These are phyloP conservation scores for Aldabrachelys gigantea DNA, from an alignment of 2,113 vertebrate species.

Conservation along the genomic window DNA sequence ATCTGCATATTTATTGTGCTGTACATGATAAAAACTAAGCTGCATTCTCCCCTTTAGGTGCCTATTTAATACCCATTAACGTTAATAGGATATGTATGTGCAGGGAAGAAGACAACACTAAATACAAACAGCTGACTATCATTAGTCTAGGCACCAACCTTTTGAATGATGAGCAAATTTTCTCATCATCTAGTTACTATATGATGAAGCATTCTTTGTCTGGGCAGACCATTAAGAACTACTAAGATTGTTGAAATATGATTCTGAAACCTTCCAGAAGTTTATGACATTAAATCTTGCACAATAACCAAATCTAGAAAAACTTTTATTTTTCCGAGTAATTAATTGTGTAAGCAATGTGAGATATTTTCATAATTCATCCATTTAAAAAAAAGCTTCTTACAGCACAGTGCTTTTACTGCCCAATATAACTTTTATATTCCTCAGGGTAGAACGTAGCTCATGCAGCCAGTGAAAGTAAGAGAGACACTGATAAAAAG, in stretches of 20 bases:
- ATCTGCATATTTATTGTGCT: background rate
- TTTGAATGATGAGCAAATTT: background rate
- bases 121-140: background rate
- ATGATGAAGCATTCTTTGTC: background rate
- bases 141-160: background rate
- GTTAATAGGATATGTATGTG: background rate
- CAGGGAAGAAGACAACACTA: background rate
- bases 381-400: background rate
- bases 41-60: background rate
- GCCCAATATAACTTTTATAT: background rate
- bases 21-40: background rate
- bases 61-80: background rate
- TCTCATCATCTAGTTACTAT: background rate
- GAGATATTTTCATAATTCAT: background rate
- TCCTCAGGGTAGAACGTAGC: background rate
- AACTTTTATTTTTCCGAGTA: background rate
- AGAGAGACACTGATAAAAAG: background rate
- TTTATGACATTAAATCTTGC: background rate
- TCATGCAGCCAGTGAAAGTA: background rate
- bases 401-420: accelerated
- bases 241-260: background rate
- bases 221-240: background rate
- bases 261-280: background rate
- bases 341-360: background rate
- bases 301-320: background rate